phyloP scores from a whole-genome alignment of 2,797 vertebrate species.

The Silurus aristotelis region DNA sequence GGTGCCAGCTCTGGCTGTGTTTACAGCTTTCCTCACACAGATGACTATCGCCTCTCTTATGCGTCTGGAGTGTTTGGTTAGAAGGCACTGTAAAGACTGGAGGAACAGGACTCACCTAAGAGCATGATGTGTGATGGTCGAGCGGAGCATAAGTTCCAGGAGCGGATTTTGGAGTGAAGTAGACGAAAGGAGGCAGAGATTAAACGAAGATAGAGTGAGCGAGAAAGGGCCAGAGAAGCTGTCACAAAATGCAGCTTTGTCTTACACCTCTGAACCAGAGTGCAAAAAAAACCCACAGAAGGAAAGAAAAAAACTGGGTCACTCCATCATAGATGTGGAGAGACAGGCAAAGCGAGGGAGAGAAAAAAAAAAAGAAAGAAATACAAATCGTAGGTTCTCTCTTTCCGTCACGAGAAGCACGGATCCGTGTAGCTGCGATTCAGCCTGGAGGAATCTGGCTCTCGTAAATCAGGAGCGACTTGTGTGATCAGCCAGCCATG shows the following conservation, averaged over 20 bases:
- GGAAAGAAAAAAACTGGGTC: slow-evolving; percentile 48
- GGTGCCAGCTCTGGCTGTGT: neutral
- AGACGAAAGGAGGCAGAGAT: slow-evolving; percentile 7
- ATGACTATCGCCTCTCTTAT: neutral
- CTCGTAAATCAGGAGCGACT: slow-evolving; percentile 57
- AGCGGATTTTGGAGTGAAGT: neutral
- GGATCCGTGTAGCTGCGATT: slow-evolving; percentile 51
- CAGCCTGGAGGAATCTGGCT: slow-evolving; percentile 56
- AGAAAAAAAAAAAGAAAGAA: slow-evolving; percentile 22
- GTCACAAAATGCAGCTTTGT: slow-evolving; percentile 36
- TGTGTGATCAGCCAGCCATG: slow-evolving; percentile 26
- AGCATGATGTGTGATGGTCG: slow-evolving; percentile 64
- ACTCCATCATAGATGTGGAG: slow-evolving; percentile 48
- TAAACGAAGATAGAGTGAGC: slow-evolving; percentile 14
- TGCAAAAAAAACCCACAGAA: slow-evolving; percentile 7
- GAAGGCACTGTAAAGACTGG: neutral
- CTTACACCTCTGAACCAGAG: slow-evolving; percentile 21
- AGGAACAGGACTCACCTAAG: slow-evolving; percentile 71
- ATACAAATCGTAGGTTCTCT: neutral
- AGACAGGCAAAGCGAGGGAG: neutral
- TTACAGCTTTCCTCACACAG: neutral
- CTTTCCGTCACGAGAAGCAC: neutral
- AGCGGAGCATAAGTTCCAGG: slow-evolving; percentile 16
- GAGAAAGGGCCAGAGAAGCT: neutral
- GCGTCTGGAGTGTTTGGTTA: neutral